These are phyloP conservation scores for Ardeotis arabs DNA, from an alignment of 2,113 vertebrate genomes.

Conservation along the genomic window DNA sequence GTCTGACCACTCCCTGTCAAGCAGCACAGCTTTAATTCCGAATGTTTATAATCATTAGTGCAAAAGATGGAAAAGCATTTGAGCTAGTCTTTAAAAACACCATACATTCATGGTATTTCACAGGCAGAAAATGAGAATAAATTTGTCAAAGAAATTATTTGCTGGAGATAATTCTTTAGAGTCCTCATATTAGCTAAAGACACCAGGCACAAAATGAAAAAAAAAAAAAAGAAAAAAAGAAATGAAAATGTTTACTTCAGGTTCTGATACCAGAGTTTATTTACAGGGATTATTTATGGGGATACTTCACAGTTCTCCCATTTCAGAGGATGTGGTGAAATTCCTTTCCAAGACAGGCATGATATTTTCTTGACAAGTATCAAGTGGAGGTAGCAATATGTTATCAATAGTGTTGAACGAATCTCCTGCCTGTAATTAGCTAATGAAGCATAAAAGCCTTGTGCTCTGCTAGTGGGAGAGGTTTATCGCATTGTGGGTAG, in stretches of 20 bases:
- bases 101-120: neutral
- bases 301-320: neutral
- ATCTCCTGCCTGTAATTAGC: conserved; percentile 66
- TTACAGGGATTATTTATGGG: neutral
- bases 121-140: neutral
- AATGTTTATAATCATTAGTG: neutral
- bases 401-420: conserved; percentile 28
- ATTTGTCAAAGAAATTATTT: neutral
- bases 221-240: neutral
- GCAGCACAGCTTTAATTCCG: neutral
- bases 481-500: conserved; percentile 66
- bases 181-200: neutral
- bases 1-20: no score
- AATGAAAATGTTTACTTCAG: neutral
- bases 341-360: conserved; percentile 14
- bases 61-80: no score
- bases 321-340: conserved; percentile 5
- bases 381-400: neutral
- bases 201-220: neutral
- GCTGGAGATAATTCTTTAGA: neutral
- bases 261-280: neutral
- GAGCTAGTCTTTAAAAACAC: neutral
- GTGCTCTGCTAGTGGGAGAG: conserved; percentile 7
- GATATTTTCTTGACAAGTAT: conserved; percentile 31
- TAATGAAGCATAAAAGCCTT: conserved; percentile 13